Evolutionary conservation across 1,140 invertebrate species (phyloP), one percentile per base, ranked within the genome.

Genomic region (Agraylea sexmaculata): DNA sequence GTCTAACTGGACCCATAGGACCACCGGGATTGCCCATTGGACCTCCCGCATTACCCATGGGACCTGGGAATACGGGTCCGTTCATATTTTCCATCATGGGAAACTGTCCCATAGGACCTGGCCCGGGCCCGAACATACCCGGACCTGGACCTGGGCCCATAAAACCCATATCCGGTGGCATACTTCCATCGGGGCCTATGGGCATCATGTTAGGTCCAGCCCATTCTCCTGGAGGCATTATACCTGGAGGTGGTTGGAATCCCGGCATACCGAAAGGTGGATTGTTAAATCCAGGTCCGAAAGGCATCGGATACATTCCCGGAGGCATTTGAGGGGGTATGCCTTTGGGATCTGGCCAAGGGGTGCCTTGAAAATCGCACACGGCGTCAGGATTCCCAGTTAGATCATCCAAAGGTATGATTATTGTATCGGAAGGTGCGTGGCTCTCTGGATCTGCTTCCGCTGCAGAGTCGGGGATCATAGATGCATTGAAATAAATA

Each of bases 321-420:
- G 56, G 22, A 41, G 39, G 30, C 42, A 49, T 12, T 31, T 60
- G 56, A 15, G 69, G 67, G 7, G 64, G 63, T 41, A 61, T 68
- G 15, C 69, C 74, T 53, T 83, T 85, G 0, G 85, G 83, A 54
- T 87, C 83, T 1, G 85, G 85, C 84, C 84, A 88, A 2, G 80
- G 72, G 50, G 76, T 70, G 30, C 65, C 66, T 45, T 76, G 73
- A 51, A 80, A 82, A 53, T 87, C 83, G 50, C 77, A 81, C 15
- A 86, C 72, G 45, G 76, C 83, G 50, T 84, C 83, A 28, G 76
- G 75, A 54, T 80, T 83, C 2, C 82, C 83, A 0, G 80, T 79
- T 0, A 87, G 70, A 68, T 93, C 89, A 46, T 92, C 86, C 34
- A 92, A 61, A 4, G 90, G 89, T 62, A 95, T 93, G 5, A 75